These are phyloP conservation scores for Plagiodera versicolora DNA, from an alignment of 2,888 invertebrate genomes.

Conservation along the genomic window DNA sequence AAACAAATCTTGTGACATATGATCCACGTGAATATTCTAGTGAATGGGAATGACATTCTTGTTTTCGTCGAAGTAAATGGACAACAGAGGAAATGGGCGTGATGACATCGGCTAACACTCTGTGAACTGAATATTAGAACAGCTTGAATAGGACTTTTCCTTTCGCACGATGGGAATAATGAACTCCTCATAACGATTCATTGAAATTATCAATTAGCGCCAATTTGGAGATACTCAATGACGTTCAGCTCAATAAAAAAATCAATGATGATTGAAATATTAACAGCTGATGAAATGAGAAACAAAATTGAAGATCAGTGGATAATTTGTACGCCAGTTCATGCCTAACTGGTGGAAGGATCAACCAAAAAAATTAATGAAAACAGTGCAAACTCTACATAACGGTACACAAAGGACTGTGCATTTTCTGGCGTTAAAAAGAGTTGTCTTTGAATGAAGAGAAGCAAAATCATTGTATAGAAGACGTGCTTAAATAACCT, in stretches of 20 bases:
- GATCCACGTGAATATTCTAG: constrained; percentile 9
- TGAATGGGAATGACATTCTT: constrained; percentile 7
- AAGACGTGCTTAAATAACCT: no score
- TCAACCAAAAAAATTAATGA: no score
- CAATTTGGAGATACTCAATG: not conserved
- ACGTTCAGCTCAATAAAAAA: not conserved
- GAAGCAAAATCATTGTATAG: no score
- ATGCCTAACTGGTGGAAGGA: no score
- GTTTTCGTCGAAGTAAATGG: constrained; percentile 10
- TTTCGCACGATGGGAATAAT: not conserved
- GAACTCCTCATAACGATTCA: not conserved
- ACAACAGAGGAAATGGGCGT: constrained; percentile 27
- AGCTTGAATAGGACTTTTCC: not conserved
- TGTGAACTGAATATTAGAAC: constrained; percentile 20
- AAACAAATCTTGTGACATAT: constrained; percentile 6
- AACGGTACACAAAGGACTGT: no score
- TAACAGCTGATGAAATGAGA: no score
- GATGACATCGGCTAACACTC: constrained; percentile 14
- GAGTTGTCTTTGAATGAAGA: no score
- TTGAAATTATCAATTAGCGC: not conserved
- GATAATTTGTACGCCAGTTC: no score
- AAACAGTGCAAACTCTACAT: no score
- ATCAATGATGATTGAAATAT: not conserved
- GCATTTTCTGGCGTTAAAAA: no score
- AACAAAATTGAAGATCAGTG: no score